Conservation (phyloP, 2,888 invertebrate genomes). For the Zygogramma bicolorata region DNA sequence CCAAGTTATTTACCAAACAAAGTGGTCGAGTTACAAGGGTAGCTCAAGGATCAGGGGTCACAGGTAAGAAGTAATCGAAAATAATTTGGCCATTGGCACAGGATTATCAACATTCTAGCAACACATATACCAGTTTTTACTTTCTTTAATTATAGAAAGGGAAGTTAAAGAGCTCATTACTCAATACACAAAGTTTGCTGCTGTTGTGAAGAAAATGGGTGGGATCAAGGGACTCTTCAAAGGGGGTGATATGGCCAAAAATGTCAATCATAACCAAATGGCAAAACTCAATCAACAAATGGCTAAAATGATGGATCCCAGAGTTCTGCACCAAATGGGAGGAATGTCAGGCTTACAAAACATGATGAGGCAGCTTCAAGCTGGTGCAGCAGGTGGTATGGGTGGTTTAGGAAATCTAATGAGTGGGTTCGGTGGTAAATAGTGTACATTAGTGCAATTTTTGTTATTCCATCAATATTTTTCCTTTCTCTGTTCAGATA, state of each 20-base stretch:
- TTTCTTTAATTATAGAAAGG: conserved; percentile 70
- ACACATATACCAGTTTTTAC: too few species aligned
- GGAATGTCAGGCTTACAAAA: conserved; percentile 96
- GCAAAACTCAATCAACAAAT: conserved; percentile 99
- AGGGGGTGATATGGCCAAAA: conserved; percentile 98
- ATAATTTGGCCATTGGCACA: too few species aligned
- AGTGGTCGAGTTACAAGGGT: conserved; percentile 85
- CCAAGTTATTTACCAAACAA: conserved; percentile 95
- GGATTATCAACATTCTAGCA: too few species aligned
- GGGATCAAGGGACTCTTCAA: conserved; percentile 99
- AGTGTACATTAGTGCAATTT: conserved; percentile 24
- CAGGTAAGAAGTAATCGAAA: conserved; percentile 51
- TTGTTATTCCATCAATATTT: neutral
- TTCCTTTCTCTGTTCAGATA: conserved; percentile 2
- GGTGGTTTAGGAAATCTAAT: conserved; percentile 71
- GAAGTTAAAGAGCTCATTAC: conserved; percentile 97
- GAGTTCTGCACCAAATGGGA: conserved; percentile 97
- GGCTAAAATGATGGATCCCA: conserved; percentile 99
- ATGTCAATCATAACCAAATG: conserved; percentile 99
- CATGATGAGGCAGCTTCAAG: conserved; percentile 95
- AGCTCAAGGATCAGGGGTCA: conserved; percentile 85
- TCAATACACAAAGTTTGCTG: conserved; percentile 99
- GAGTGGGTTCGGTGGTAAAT: conserved; percentile 71
- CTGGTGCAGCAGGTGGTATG: conserved; percentile 72
- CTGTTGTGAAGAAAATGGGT: conserved; percentile 99